phyloP scores from a whole-genome alignment of 2,113 vertebrate genomes.

The Channa maculata region DNA sequence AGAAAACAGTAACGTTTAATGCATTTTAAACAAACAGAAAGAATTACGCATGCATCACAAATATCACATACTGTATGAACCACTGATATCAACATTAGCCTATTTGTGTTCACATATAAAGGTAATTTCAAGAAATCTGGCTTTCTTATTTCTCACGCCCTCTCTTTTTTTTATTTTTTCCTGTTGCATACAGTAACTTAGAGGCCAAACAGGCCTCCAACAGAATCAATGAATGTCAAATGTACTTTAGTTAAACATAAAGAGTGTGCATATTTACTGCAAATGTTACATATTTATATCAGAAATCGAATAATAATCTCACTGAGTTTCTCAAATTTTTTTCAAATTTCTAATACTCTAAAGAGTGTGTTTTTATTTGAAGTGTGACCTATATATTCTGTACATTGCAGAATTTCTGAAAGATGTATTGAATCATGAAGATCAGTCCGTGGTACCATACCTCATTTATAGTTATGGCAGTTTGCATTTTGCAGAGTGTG shows the following conservation, averaged over 20 bases:
- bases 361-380: not conserved
- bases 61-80: conserved; percentile 20
- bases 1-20: conserved; percentile 11
- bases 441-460: not conserved
- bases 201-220: too few relatives aligned
- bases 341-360: too few relatives aligned
- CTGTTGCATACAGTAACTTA: too few relatives aligned
- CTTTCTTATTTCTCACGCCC: too few relatives aligned
- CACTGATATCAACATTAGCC: conserved; percentile 16
- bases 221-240: too few relatives aligned
- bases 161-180: too few relatives aligned
- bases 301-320: too few relatives aligned
- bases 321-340: too few relatives aligned
- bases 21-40: not conserved
- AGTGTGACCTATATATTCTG: not conserved
- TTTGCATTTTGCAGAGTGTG: not conserved
- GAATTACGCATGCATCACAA: conserved; percentile 26
- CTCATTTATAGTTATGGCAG: conserved; percentile 10
- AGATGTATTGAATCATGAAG: conserved; percentile 24
- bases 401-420: not conserved
- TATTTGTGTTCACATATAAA: not conserved
- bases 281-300: too few relatives aligned
- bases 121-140: not conserved
- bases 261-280: too few relatives aligned
- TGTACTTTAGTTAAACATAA: too few relatives aligned